Conservation (phyloP, 2,113 vertebrate genomes). For the Elachura formosa region DNA sequence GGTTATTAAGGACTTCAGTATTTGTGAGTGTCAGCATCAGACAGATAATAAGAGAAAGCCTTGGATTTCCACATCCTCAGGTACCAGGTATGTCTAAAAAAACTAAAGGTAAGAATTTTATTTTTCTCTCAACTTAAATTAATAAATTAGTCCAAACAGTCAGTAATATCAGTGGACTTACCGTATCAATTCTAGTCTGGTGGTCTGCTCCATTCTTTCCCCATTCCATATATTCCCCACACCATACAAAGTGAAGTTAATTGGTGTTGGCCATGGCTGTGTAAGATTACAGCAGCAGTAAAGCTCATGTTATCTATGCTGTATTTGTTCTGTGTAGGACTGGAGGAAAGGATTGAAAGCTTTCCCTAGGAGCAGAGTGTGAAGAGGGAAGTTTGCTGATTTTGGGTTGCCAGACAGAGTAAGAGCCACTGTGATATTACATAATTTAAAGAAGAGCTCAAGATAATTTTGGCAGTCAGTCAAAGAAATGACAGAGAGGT, state of each 20-base stretch:
- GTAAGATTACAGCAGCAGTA: neutral
- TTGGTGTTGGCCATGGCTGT: neutral
- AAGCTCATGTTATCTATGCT: neutral
- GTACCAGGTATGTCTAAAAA: neutral
- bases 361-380: neutral
- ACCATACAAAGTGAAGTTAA: neutral
- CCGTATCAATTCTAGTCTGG: neutral
- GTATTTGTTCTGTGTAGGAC: neutral
- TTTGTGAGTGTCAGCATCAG: too few species aligned
- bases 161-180: too few species aligned
- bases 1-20: neutral
- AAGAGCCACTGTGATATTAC: neutral
- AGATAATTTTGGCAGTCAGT: neutral
- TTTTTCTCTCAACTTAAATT: neutral
- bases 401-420: neutral
- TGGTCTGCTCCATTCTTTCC: neutral
- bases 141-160: neutral
- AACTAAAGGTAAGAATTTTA: neutral
- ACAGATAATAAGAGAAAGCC: neutral
- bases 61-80: neutral
- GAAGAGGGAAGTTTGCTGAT: neutral
- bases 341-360: neutral
- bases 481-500: neutral
- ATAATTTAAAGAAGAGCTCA: neutral
- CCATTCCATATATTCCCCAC: neutral